Base-by-base conservation (phyloP, 1,140 invertebrate species). In the Bactericera cockerelli region DNA sequence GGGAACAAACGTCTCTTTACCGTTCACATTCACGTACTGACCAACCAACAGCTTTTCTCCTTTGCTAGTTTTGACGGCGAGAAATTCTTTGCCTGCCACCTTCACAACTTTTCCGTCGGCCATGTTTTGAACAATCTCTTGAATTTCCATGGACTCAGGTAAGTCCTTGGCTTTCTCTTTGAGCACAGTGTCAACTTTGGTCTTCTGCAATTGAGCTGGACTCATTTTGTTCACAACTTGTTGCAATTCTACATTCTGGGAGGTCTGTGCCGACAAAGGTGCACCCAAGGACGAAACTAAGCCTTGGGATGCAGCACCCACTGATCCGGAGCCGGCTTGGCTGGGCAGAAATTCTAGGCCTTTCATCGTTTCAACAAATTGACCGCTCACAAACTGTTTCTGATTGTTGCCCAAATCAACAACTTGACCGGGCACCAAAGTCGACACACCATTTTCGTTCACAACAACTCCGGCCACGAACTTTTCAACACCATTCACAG, bases 41-140 rank as follows among this genome's bases (percentile, higher is more conserved):
- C 84, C 84, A 1, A 83, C 82, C 8, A 86, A 75, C 68, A 86
- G 86, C 25, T 82, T 68, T 55, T 78, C 73, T 3, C 83, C 83
- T 56, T 60, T 74, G 53, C 81, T 79, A 0, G 82, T 84, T 36
- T 80, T 75, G n/a, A 86, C 70, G 54, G 81, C 79, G 74, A 84
- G 81, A 57, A 19, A 49, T n/a, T 49, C 42, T 49, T 49, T 49
- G n/a, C 42, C 42, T 19, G n/a, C 42, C n/a, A 49, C 22, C 8
- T 49, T 49, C 4, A 49, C 42, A 4, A 49, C 22, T 16, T 49
- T 49, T 4, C 42, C 42, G 3, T 49, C 42, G 22, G 4, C 22
- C 22, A 49, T 19, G 22, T 49, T 49, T n/a, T 16, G 22, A n/a
- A 49, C 22, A 49, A 49, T 49, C 22, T 49, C 42, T 19, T 49